Conservation (phyloP, 64 coral and sea anemone genomes). For the Montipora efflorescens region DNA sequence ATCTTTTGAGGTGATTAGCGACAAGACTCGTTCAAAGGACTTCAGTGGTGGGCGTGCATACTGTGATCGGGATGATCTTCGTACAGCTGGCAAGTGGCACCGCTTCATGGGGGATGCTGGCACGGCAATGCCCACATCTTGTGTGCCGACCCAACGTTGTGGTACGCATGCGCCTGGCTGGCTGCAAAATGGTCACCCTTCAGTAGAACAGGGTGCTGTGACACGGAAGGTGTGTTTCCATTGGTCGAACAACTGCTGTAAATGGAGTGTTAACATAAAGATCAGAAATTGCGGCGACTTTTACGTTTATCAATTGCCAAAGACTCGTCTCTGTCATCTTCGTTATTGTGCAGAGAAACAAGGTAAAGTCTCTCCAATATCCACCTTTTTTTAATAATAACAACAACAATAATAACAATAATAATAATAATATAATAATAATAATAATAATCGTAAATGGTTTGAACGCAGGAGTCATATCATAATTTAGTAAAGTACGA, state of each 20-base stretch:
- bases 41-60: neutral
- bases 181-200: neutral
- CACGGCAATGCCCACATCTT: constrained; percentile 1
- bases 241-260: constrained; percentile 1
- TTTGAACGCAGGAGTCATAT: too few relatives aligned
- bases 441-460: too few relatives aligned
- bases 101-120: constrained; percentile 23
- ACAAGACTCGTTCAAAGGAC: constrained; percentile 2
- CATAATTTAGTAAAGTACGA: too few relatives aligned
- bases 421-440: too few relatives aligned
- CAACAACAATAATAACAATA: too few relatives aligned
- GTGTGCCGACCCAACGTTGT: constrained; percentile 14
- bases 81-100: constrained; percentile 1
- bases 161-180: constrained; percentile 61
- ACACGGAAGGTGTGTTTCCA: constrained; percentile 34
- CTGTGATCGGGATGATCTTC: constrained; percentile 23
- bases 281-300: constrained; percentile 36
- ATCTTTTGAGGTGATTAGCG: neutral
- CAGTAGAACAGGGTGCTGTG: constrained; percentile 28
- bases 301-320: constrained; percentile 25
- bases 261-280: constrained; percentile 24
- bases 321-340: neutral
- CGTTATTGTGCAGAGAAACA: constrained; percentile 22
- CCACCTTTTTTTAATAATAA: neutral
- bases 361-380: neutral